Percentiles rank a stretch among this genome's conserved stretches.
Conservation (phyloP, 2,113 vertebrate species). For the Pagrus major region DNA sequence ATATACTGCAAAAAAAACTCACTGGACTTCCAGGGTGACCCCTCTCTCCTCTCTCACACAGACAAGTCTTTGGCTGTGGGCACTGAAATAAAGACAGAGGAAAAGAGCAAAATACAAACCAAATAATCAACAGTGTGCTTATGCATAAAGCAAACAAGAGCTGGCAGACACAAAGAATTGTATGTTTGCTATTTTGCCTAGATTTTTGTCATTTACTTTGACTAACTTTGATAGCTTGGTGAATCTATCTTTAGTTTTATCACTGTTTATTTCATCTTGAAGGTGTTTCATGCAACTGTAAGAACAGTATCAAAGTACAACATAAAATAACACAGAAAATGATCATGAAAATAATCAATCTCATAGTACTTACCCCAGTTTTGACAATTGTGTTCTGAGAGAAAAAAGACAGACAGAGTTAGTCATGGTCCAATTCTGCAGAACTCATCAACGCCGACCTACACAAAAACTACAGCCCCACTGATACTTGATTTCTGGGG, state of each 20-base stretch:
- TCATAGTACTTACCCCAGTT: conserved; percentile 81
- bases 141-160: neutral
- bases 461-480: neutral
- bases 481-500: too few relatives aligned
- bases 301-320: neutral
- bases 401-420: conserved; percentile 1
- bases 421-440: neutral
- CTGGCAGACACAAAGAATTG: neutral
- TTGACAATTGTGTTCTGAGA: conserved; percentile 84
- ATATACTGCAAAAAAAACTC: conserved; percentile 50
- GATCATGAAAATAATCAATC: neutral
- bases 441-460: neutral
- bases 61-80: conserved; percentile 81
- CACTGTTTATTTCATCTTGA: neutral
- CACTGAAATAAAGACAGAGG: conserved; percentile 82
- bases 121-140: neutral
- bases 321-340: neutral
- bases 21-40: conserved; percentile 86
- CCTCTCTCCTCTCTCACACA: conserved; percentile 87
- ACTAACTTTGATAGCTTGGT: neutral
- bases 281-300: neutral
- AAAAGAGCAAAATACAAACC: neutral
- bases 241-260: neutral
- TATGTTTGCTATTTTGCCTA: neutral
- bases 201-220: neutral